Base-by-base conservation (phyloP, 2,113 vertebrate species). In the Cyprinodon tularosa region DNA sequence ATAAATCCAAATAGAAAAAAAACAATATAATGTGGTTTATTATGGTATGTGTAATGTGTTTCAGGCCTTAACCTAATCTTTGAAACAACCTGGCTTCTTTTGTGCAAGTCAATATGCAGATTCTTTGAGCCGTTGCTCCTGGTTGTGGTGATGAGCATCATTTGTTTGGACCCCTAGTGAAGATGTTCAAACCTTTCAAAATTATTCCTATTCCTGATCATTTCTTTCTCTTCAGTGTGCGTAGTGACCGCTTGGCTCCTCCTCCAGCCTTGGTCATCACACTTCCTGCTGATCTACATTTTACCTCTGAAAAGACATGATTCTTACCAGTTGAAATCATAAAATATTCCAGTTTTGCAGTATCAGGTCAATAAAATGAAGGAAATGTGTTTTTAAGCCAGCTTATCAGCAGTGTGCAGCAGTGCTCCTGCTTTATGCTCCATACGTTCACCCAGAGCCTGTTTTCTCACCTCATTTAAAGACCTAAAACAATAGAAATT, bases 91-190 rank as follows among this genome's bases (percentile, higher is more conserved):
- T 72, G 64, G 9, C 84, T 78, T 74, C 66, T 76, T 74, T 61
- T 60, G 71, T 89, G 81, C 84, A 83, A 86, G 72, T 84, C 79
- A 80, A 83, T 9, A 9, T 74, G 62, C 44, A 68, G 9, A 76
- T 76, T 76, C 65, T 22, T 62, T 44, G 12, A 39, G 22, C 14
- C 0, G 68, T 72, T 77, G 80, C 37, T 71, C 39, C 3, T 1
- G n/a, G 61, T 20, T 66, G 39, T 62, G 38, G 62, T 22, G 6
- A 66, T 6, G 5, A 17, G 6, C 48, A 5, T 15, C 15, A 20
- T 53, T 53, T 53, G 13, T 53, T 9, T 1, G 29, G 29, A 29
- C 29, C 29, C 29, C 9, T 4, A 9, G 4, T 6, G 9, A 42
- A 42, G 9, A 42, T 42, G 3, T 53, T 14, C 4, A 53, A 5